Evolutionary conservation across 2,113 vertebrate species (phyloP).

Genomic region (Dasyprocta punctata): DNA sequence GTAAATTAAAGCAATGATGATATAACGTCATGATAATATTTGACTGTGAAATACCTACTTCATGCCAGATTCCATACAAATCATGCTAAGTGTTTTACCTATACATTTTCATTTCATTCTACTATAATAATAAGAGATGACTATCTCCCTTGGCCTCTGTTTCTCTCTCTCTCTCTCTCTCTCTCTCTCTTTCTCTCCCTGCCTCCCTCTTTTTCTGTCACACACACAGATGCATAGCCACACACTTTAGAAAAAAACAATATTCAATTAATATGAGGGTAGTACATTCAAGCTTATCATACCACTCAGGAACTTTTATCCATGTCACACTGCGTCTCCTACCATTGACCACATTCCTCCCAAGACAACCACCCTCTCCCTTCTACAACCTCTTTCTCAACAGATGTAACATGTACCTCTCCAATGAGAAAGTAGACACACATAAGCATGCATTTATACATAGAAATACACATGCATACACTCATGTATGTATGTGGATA

Average conservation of each 20-base stretch:
- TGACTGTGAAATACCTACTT: neutral
- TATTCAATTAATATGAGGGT: neutral
- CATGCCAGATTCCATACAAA: neutral
- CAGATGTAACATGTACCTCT: neutral
- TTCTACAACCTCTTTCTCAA: neutral
- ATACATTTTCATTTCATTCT: neutral
- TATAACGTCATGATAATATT: fast-evolving
- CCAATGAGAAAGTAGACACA: neutral
- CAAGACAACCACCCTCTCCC: neutral
- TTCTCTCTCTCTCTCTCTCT: neutral
- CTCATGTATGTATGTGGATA: neutral
- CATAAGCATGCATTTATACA: neutral
- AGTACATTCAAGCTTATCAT: neutral
- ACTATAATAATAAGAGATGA: neutral
- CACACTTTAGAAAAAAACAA: neutral
- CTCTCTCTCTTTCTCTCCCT: neutral
- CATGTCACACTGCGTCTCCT: too few species aligned
- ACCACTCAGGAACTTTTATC: neutral
- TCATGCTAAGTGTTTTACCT: neutral
- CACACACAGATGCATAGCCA: neutral
- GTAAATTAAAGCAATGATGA: neutral
- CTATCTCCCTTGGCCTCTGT: neutral
- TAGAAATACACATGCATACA: neutral
- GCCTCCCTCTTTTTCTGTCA: neutral
- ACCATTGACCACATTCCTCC: neutral